Conservation (phyloP, 2,888 invertebrate genomes). For the Lathronympha strigana region DNA sequence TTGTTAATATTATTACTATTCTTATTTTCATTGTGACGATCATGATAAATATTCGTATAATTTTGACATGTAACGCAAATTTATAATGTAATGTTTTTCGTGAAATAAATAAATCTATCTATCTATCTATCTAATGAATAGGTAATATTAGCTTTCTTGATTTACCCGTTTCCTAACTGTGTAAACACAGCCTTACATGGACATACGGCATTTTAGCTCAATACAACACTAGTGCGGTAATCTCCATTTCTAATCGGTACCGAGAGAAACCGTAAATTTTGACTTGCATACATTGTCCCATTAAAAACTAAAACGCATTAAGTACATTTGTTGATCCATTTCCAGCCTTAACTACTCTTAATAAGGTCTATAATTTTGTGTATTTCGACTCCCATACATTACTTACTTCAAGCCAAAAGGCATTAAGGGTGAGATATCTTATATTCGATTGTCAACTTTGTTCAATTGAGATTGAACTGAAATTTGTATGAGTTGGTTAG, state of each 20-base stretch:
- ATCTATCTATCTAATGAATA: too few species aligned
- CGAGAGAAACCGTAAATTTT: constrained; percentile 25
- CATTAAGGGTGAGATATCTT: too few species aligned
- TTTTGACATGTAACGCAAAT: too few species aligned
- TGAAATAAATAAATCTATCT: too few species aligned
- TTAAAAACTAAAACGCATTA: not conserved
- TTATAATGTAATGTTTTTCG: too few species aligned
- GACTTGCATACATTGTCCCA: constrained; percentile 7
- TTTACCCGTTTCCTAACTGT: not conserved
- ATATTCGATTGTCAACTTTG: not conserved
- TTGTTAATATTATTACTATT: too few species aligned
- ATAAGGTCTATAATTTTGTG: not conserved
- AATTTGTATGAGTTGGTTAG: not conserved
- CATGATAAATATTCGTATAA: too few species aligned
- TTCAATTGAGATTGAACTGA: not conserved
- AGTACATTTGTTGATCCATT: not conserved
- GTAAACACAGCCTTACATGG: not conserved
- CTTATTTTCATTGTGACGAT: too few species aligned
- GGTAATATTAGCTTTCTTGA: too few species aligned
- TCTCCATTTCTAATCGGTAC: constrained; percentile 52
- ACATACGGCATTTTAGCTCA: not conserved
- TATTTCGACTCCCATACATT: constrained; percentile 9
- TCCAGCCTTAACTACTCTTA: not conserved
- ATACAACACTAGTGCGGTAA: constrained; percentile 42
- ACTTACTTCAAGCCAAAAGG: not conserved